These are phyloP conservation scores for Galemys pyrenaicus DNA, from an alignment of 2,113 vertebrate species.

Conservation along the genomic window DNA sequence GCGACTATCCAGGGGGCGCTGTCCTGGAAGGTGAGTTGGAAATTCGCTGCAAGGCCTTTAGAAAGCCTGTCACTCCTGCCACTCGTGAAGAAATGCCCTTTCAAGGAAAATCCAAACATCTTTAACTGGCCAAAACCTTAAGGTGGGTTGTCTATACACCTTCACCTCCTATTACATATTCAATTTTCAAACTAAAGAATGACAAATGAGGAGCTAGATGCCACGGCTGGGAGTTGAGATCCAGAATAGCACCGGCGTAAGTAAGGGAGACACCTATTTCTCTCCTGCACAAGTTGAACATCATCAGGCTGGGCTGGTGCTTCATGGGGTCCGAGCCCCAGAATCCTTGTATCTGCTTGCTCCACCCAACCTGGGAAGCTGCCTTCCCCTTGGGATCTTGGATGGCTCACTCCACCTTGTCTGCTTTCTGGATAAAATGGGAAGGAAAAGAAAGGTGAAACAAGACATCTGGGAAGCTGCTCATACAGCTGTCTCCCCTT, in stretches of 20 bases:
- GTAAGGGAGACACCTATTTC: not conserved
- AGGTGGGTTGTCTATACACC: not conserved
- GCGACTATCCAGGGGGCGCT: not conserved
- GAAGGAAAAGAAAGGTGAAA: not conserved
- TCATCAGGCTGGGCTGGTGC: not conserved
- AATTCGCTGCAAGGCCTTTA: not conserved
- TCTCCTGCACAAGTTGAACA: no score
- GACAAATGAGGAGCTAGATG: not conserved
- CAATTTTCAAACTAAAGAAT: conserved; percentile 34
- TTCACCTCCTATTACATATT: not conserved
- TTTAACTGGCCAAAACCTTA: not conserved
- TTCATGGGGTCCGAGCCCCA: fast-evolving
- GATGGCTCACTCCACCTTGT: not conserved
- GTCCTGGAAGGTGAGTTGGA: not conserved
- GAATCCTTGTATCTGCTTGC: not conserved
- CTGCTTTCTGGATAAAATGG: not conserved
- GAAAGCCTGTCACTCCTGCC: not conserved
- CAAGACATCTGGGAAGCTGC: not conserved
- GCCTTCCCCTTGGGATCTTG: not conserved
- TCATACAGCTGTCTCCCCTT: not conserved
- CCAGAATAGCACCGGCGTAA: not conserved
- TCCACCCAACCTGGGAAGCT: not conserved
- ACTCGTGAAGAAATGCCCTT: not conserved
- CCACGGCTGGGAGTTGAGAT: not conserved
- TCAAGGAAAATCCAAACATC: not conserved